These are phyloP conservation scores for Platichthys stellatus DNA, from an alignment of 2,113 vertebrate genomes.

Conservation along the genomic window DNA sequence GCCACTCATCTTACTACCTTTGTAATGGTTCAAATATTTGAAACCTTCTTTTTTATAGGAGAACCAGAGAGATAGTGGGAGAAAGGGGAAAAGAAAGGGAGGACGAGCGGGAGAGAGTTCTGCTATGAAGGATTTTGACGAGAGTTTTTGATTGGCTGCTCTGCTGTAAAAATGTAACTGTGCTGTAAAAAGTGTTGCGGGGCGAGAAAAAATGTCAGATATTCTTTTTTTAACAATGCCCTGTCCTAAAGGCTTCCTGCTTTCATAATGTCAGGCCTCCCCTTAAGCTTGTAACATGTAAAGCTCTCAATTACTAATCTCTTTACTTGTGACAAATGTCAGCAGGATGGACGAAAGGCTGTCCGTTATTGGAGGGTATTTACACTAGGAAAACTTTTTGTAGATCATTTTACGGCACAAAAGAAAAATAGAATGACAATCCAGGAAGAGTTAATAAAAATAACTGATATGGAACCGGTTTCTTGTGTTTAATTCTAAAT, in stretches of 20 bases:
- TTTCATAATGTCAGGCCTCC: slow-evolving; percentile 11
- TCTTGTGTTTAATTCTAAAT: neutral
- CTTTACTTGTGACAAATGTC: slow-evolving; percentile 39
- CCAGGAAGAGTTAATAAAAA: neutral
- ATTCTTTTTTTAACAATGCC: slow-evolving; percentile 1
- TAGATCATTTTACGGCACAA: neutral
- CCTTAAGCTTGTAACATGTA: slow-evolving; percentile 30
- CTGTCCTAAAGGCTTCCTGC: slow-evolving; percentile 3
- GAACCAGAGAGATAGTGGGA: neutral
- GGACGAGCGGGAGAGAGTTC: neutral
- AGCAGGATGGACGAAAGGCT: slow-evolving; percentile 8
- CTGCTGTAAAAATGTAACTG: slow-evolving; percentile 46
- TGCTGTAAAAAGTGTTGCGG: slow-evolving; percentile 39
- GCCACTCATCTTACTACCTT: slow-evolving; percentile 50
- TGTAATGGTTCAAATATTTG: slow-evolving; percentile 79
- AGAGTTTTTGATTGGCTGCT: slow-evolving; percentile 25
- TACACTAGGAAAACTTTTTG: neutral
- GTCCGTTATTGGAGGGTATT: neutral
- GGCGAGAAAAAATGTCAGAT: slow-evolving; percentile 24
- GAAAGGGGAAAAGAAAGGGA: neutral
- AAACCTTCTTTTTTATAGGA: slow-evolving; percentile 20
- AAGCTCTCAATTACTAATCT: slow-evolving; percentile 11
- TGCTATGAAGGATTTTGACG: slow-evolving; percentile 17
- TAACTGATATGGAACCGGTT: neutral
- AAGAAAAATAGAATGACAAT: neutral